Conservation (phyloP, 2,888 invertebrate species). For the Spodoptera picta region DNA sequence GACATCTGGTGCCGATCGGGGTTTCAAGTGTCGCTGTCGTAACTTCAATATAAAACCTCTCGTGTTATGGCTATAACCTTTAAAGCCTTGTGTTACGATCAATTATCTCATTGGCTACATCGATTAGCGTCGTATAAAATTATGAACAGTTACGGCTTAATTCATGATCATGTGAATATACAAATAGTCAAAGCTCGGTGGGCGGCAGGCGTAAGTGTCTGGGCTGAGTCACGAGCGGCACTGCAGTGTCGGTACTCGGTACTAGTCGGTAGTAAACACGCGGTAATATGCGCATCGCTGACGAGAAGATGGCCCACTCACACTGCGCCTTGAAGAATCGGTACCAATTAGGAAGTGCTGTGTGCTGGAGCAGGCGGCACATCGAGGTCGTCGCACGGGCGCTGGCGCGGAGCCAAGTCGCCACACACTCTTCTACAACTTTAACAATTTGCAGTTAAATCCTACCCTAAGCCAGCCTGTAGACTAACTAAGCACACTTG, state of each 20-base stretch:
- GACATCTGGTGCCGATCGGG: constrained; percentile 75
- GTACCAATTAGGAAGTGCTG: constrained; percentile 70
- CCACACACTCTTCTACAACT: constrained; percentile 72
- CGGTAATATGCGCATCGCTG: constrained; percentile 51
- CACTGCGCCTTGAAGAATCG: constrained; percentile 61
- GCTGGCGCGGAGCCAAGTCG: constrained; percentile 74
- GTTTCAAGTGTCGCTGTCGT: constrained; percentile 76
- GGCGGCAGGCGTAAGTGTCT: constrained; percentile 49
- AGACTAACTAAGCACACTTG: constrained; percentile 24
- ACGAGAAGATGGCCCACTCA: constrained; percentile 54
- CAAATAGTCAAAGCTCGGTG: constrained; percentile 44
- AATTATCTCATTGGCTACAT: constrained; percentile 64
- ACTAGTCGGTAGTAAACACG: constrained; percentile 43
- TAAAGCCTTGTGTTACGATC: constrained; percentile 59
- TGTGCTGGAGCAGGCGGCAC: constrained; percentile 50
- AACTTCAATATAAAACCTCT: constrained; percentile 61
- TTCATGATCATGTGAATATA: constrained; percentile 63
- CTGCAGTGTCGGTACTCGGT: constrained; percentile 18
- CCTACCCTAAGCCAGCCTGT: constrained; percentile 45
- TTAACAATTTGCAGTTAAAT: constrained; percentile 73
- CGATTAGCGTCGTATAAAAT: constrained; percentile 62
- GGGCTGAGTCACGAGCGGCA: constrained; percentile 58
- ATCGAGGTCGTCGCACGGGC: constrained; percentile 70
- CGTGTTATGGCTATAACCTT: constrained; percentile 43
- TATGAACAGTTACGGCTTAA: constrained; percentile 63